phyloP scores from a whole-genome alignment of 2,113 vertebrate species.

The Zosterops borbonicus region DNA sequence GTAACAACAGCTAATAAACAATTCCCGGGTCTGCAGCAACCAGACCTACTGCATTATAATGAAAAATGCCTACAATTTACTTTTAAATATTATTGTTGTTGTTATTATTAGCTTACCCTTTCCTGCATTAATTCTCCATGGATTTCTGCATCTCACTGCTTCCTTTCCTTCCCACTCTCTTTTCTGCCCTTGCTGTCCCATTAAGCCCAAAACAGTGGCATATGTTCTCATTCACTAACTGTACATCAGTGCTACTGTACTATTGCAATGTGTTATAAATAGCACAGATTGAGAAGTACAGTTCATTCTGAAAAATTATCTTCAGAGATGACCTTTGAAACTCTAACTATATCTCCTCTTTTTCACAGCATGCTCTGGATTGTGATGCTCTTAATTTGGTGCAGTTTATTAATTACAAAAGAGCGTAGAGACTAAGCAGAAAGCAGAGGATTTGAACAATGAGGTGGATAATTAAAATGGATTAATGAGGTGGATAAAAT shows the following conservation, averaged over 20 bases:
- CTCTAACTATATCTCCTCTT: background rate
- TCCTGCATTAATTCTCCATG: background rate
- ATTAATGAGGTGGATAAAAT: conserved; percentile 61
- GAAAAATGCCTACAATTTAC: background rate
- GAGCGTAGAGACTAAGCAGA: background rate
- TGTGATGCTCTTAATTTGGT: conserved; percentile 11
- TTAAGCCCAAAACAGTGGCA: background rate
- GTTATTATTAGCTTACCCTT: background rate
- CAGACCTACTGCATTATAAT: background rate
- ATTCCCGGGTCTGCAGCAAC: background rate
- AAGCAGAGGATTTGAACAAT: conserved; percentile 54
- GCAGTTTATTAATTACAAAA: conserved; percentile 45
- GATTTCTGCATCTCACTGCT: background rate
- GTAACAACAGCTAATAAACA: background rate
- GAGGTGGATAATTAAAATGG: conserved; percentile 61
- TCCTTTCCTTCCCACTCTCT: background rate
- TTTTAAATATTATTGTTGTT: background rate
- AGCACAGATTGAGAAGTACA: conserved; percentile 6
- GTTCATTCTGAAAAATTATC: conserved; percentile 51
- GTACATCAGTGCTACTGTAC: background rate
- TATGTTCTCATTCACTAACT: background rate
- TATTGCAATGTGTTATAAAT: conserved; percentile 15
- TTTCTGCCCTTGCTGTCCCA: background rate
- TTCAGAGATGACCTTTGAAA: conserved; percentile 35
- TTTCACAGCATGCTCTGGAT: background rate